A percentile compares a stretch with the other conserved stretches of the same genome.
phyloP scores from a whole-genome alignment of 2,113 vertebrate genomes.

The Tautogolabrus adspersus region DNA sequence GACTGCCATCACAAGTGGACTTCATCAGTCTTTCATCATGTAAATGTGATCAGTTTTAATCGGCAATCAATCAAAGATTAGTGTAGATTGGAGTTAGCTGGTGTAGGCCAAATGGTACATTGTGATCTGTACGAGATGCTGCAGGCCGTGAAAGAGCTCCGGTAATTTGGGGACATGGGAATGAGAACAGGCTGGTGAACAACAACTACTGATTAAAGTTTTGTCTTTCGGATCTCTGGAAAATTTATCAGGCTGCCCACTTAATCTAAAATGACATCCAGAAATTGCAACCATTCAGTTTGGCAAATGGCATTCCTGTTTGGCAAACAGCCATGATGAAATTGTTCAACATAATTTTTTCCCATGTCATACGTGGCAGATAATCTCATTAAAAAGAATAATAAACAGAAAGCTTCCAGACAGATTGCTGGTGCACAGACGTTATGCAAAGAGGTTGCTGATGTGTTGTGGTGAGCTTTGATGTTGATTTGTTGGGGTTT shows the following conservation, averaged over 20 bases:
- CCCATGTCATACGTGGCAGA: conserved; percentile 19
- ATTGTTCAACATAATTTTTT: conserved; percentile 13
- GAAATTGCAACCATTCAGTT: not conserved
- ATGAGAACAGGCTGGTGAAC: not conserved
- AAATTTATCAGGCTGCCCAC: not conserved
- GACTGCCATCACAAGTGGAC: too few species aligned
- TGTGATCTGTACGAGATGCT: too few species aligned
- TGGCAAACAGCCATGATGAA: not conserved
- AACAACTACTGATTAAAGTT: not conserved
- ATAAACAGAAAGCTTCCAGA: conserved; percentile 43
- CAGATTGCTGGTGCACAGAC: conserved; percentile 32
- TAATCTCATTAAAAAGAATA: conserved; percentile 43
- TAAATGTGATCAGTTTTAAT: too few species aligned
- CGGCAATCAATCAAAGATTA: too few species aligned
- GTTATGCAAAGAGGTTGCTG: conserved; percentile 35
- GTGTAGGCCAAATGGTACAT: too few species aligned
- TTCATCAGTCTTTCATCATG: too few species aligned
- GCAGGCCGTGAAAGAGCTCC: too few species aligned
- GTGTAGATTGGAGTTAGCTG: too few species aligned
- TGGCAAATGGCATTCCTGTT: not conserved
- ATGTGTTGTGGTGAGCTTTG: conserved; percentile 32
- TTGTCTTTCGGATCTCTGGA: not conserved
- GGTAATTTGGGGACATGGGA: not conserved
- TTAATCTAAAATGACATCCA: not conserved
- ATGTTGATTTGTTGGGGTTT: conserved; percentile 36